Base-by-base conservation (phyloP, 2,888 invertebrate species). In the Agrilus mali region DNA sequence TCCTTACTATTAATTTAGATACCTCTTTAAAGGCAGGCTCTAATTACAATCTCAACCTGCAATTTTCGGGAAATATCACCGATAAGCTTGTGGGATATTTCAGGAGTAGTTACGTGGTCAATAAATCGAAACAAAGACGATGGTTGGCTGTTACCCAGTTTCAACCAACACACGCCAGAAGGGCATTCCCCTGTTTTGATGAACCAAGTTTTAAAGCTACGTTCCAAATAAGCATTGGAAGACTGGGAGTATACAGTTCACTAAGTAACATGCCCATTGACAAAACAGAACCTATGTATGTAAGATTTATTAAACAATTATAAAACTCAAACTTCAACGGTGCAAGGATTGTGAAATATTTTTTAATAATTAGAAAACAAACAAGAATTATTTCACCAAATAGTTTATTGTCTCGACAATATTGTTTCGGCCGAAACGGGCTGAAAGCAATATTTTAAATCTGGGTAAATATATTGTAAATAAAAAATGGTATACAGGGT, bases 371-470 rank as follows among this genome's bases (percentile, higher is more conserved):
- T n/a, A n/a, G n/a, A n/a, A n/a, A n/a, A n/a, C n/a, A n/a, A n/a
- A n/a, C n/a, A n/a, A n/a, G n/a, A n/a, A n/a, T n/a, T n/a, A n/a
- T n/a, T n/a, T n/a, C n/a, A n/a, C n/a, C n/a, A n/a, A n/a, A n/a
- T n/a, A n/a, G n/a, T n/a, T n/a, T n/a, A n/a, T n/a, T n/a, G n/a
- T n/a, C n/a, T n/a, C n/a, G n/a, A 37, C 54, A 69, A 0, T 72
- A 72, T 3, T 87, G 82, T 73, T 68, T 79, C 1, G 82, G 79
- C n/a, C n/a, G n/a, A n/a, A n/a, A n/a, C n/a, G 72, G 87, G 89
- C 56, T 68, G 72, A 20, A n/a, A n/a, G n/a, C n/a, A n/a, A n/a
- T n/a, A n/a, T n/a, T n/a, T n/a, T n/a, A n/a, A n/a, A n/a, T n/a
- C n/a, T n/a, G n/a, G n/a, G n/a, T n/a, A n/a, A n/a, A n/a, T n/a